These are phyloP conservation scores for Thymallus thymallus DNA, from an alignment of 2,113 vertebrate species.

Conservation along the genomic window DNA sequence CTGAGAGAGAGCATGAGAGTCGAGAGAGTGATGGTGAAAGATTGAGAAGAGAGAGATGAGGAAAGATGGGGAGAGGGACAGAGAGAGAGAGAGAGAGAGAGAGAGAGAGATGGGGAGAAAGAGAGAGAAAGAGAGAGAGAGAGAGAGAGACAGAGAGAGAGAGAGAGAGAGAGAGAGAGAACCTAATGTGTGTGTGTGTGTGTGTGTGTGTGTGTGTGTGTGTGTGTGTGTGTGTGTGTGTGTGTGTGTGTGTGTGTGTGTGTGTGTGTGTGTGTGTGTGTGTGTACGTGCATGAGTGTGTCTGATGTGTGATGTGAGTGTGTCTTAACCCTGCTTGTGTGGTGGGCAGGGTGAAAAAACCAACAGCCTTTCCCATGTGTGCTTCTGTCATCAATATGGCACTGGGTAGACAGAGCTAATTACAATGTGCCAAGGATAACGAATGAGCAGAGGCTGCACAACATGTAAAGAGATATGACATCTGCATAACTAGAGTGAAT, in stretches of 20 bases:
- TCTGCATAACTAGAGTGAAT: slow-evolving; percentile 58
- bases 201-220: background rate
- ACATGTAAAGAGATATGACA: slow-evolving; percentile 57
- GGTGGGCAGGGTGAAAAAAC: slow-evolving; percentile 11
- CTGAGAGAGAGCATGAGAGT: background rate
- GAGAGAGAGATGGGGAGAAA: too few relatives aligned
- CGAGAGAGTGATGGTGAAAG: background rate
- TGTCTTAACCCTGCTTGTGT: background rate
- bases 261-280: slow-evolving; percentile 9
- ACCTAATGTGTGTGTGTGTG: background rate
- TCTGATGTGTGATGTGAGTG: slow-evolving; percentile 2
- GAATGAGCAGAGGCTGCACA: slow-evolving; percentile 47
- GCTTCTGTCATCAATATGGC: slow-evolving; percentile 54
- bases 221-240: slow-evolving; percentile 17
- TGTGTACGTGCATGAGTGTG: background rate
- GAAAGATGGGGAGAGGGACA: too few relatives aligned
- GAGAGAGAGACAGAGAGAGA: background rate
- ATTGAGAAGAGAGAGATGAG: background rate
- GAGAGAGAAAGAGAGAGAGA: background rate
- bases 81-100: too few relatives aligned
- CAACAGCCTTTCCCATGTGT: slow-evolving; percentile 45
- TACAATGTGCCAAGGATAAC: slow-evolving; percentile 65
- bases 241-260: slow-evolving; percentile 11
- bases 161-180: slow-evolving; percentile 40
- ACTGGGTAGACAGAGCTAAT: slow-evolving; percentile 59